Conservation (phyloP, 2,113 vertebrate species). For the Paradoxurus hermaphroditus region DNA sequence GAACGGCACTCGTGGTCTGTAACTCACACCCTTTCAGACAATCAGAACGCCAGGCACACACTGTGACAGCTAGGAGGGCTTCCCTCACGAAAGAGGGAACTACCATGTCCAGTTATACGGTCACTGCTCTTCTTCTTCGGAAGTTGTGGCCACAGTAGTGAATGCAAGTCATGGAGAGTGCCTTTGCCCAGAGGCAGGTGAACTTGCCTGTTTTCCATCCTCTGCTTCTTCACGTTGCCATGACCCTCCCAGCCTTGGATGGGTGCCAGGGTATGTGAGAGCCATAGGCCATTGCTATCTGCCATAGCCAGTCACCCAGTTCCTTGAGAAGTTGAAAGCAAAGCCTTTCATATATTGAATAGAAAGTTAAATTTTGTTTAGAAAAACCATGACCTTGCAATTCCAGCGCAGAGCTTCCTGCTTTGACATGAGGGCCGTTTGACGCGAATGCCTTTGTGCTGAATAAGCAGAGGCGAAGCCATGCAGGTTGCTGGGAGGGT, state of each 20-base stretch:
- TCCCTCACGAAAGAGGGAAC: neutral
- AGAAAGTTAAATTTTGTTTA: neutral
- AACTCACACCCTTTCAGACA: neutral
- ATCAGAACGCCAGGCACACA: neutral
- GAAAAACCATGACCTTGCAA: neutral
- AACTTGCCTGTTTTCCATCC: neutral
- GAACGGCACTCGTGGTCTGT: neutral
- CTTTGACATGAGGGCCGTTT: neutral
- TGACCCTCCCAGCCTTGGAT: neutral
- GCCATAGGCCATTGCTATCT: neutral
- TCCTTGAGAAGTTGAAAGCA: neutral
- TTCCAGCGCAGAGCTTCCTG: neutral
- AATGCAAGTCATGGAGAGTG: neutral
- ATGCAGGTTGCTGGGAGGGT: fast-evolving
- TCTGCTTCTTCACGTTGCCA: neutral
- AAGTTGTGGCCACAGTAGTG: neutral
- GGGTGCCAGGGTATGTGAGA: neutral
- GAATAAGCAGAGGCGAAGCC: neutral
- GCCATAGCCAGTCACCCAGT: neutral
- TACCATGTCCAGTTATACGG: fast-evolving
- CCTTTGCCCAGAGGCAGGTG: neutral
- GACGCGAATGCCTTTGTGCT: neutral
- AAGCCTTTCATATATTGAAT: neutral
- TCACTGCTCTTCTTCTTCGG: neutral
- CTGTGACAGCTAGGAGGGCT: neutral